Evolutionary conservation across 2,888 invertebrate species (phyloP).

Genomic region (Tuta absoluta): DNA sequence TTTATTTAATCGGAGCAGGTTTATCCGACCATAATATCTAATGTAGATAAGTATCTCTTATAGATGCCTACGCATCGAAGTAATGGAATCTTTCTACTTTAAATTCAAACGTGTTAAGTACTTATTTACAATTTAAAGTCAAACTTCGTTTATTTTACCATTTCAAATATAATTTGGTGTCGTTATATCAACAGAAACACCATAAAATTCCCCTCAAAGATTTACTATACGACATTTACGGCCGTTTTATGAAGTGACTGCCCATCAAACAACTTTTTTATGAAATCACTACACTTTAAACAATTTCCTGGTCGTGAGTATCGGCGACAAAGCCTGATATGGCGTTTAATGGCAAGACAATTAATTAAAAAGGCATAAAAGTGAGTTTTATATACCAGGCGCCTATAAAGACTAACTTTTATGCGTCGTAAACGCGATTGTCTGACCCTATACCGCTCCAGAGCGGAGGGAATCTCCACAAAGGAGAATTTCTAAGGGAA

Average conservation of each 20-base stretch:
- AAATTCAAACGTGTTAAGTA: background rate
- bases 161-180: constrained; percentile 8
- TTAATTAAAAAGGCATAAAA: constrained; percentile 81
- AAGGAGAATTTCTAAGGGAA: constrained; percentile 42
- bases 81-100: background rate
- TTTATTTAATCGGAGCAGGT: constrained; percentile 27
- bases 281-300: constrained; percentile 75
- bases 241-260: constrained; percentile 68
- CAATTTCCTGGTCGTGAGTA: constrained; percentile 72
- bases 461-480: constrained; percentile 47
- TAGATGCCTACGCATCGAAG: background rate
- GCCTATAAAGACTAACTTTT: constrained; percentile 82
- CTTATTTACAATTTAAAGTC: constrained; percentile 10
- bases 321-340: constrained; percentile 74
- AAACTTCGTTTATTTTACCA: constrained; percentile 11
- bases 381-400: constrained; percentile 78
- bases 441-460: constrained; percentile 70
- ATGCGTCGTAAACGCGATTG: constrained; percentile 81
- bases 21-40: constrained; percentile 5
- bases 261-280: constrained; percentile 69
- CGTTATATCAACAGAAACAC: constrained; percentile 16
- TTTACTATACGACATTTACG: constrained; percentile 54
- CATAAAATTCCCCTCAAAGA: constrained; percentile 26
- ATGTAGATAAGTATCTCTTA: constrained; percentile 17
- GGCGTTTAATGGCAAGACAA: constrained; percentile 76